Conservation (phyloP, 2,113 vertebrate species). For the Barnardius zonarius region DNA sequence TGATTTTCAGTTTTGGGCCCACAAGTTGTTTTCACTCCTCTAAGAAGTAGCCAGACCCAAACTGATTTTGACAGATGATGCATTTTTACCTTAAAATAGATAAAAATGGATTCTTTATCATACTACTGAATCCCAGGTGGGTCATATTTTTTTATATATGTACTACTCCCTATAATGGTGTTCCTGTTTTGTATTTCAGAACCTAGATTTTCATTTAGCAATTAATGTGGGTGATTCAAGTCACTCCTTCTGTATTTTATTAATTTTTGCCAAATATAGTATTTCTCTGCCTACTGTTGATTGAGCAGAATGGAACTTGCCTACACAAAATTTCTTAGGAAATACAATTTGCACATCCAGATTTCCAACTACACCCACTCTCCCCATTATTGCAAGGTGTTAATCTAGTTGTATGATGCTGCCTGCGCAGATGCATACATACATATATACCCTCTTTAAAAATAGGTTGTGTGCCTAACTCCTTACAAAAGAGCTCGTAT, state of each 20-base stretch:
- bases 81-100: not conserved
- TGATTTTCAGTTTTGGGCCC: not conserved
- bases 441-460: not conserved
- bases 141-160: not conserved
- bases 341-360: constrained; percentile 67
- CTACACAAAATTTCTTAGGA: constrained; percentile 64
- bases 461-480: constrained; percentile 27
- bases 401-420: constrained; percentile 51
- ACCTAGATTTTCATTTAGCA: constrained; percentile 36
- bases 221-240: constrained; percentile 45
- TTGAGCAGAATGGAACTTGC: constrained; percentile 60
- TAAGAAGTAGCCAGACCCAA: not conserved
- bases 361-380: constrained; percentile 56
- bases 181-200: constrained; percentile 38
- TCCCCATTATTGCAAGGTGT: constrained; percentile 55
- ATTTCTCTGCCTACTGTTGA: constrained; percentile 53
- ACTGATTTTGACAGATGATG: not conserved
- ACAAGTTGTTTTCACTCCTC: not conserved
- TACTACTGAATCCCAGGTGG: not conserved
- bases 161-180: not conserved
- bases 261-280: constrained; percentile 65
- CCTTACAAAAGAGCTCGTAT: not conserved
- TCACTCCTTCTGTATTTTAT: constrained; percentile 56
- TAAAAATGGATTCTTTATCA: not conserved
- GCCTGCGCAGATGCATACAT: constrained; percentile 32